Evolutionary conservation across 1,140 invertebrate genomes (phyloP), one percentile per base, ranked within the genome.

Genomic region (Zaprionus ghesquierei): DNA sequence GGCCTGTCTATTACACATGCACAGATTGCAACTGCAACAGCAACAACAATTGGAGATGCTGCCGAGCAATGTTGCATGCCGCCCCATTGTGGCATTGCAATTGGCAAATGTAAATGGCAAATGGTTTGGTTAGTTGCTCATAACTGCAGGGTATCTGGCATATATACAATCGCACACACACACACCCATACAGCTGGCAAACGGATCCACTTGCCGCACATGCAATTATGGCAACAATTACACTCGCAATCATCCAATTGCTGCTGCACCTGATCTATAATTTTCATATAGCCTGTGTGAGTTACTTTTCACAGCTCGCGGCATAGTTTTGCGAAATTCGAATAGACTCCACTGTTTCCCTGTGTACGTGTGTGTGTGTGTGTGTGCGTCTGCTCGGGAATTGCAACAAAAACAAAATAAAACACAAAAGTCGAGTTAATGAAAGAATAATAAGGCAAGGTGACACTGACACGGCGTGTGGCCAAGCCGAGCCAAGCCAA

Each of bases 261-360:
- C 63, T 69, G 46, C 49, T 77, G 62, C 81, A 86, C 81, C 81
- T 86, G 81, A 86, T 86, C 72, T 86, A 86, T 86, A 86, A 86
- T 86, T 86, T 86, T 25, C 84, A 69, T 73, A 76, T 81, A 69
- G 75, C 74, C 81, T 77, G 69, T 85, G 71, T 86, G 71, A 86
- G 75, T 82, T 81, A 82, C 84, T 86, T 86, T 89, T 89, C 79
- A 82, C 84, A 86, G 82, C 82, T 86, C 82, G 82, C 82, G 82
- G 82, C 82, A 61, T 58, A 35, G 29, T 56, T 69, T 50, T 51
- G 50, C 66, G 51, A 55, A 53, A 66, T 49, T 50, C 65, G 29
- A 73, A 55, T 29, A 15, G 53, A 70, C 35, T 41, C n/a, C 0
- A 23, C 15, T 58, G 15, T n/a, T n/a, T n/a, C n/a, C 22, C 3